Conservation (phyloP, 2,113 vertebrate genomes). For the Hyperoodon ampullatus region DNA sequence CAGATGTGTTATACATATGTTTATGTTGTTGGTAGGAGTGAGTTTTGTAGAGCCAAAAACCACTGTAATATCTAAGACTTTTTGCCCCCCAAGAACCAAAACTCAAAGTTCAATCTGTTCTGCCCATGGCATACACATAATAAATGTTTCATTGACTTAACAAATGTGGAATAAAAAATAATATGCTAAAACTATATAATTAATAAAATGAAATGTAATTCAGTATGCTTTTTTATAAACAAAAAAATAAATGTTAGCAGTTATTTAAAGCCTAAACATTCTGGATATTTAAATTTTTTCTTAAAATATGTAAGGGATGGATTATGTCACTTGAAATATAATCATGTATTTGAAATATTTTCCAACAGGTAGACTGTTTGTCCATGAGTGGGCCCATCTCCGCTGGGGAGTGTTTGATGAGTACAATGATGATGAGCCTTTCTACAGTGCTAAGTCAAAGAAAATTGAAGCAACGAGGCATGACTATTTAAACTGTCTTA, state of each 20-base stretch:
- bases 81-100: not conserved
- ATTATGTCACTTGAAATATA: not conserved
- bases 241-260: not conserved
- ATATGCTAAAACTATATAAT: not conserved
- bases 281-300: not conserved
- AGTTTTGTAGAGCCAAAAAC: not conserved
- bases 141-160: not conserved
- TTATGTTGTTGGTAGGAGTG: not conserved
- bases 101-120: not conserved
- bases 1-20: not conserved
- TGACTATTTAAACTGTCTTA: not conserved
- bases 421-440: conserved; percentile 79
- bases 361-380: conserved; percentile 81
- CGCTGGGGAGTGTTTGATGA: conserved; percentile 89
- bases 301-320: not conserved
- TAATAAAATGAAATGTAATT: not conserved
- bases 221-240: not conserved
- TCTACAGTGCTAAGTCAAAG: conserved; percentile 63
- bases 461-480: conserved; percentile 84
- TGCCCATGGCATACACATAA: not conserved
- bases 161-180: conserved; percentile 1
- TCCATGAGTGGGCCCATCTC: conserved; percentile 88
- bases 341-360: conserved; percentile 39
- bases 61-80: not conserved
- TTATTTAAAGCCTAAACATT: not conserved